Conservation (phyloP, 2,888 invertebrate genomes). For the Himalopsyche japonica region DNA sequence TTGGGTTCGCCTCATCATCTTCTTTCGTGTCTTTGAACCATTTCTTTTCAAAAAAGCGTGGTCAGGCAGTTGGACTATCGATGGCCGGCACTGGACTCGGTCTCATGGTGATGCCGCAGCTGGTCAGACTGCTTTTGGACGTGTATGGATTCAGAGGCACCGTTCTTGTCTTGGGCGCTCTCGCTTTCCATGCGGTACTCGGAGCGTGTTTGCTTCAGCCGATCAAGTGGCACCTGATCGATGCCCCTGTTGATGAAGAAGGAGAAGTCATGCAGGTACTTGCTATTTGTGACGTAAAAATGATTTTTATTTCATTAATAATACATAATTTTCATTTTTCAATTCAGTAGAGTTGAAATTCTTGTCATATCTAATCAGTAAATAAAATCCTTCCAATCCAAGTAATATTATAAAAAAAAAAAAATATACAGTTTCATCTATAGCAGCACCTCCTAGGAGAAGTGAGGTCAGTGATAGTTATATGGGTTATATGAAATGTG, state of each 20-base stretch:
- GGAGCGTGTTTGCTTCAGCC: conserved; percentile 72
- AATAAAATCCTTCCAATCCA: no score
- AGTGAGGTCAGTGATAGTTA: no score
- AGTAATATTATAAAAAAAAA: no score
- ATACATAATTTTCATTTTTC: no score
- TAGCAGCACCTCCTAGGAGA: no score
- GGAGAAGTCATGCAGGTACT: conserved; percentile 57
- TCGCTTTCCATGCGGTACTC: conserved; percentile 69
- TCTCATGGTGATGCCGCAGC: conserved; percentile 78
- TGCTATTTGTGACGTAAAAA: background rate
- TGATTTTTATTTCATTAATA: no score
- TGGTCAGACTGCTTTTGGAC: conserved; percentile 66
- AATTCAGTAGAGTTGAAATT: no score
- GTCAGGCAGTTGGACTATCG: conserved; percentile 78
- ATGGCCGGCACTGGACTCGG: conserved; percentile 81
- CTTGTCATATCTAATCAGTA: no score
- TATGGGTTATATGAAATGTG: no score
- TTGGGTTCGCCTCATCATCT: conserved; percentile 75
- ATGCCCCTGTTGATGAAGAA: conserved; percentile 60
- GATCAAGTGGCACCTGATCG: conserved; percentile 70
- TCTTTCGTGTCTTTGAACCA: conserved; percentile 80
- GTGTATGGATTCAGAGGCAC: conserved; percentile 70
- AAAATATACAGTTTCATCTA: no score
- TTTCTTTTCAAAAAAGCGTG: conserved; percentile 75
- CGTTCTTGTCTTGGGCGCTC: conserved; percentile 67